Base-by-base conservation (phyloP, 2,113 vertebrate genomes). In the Garra rufa region DNA sequence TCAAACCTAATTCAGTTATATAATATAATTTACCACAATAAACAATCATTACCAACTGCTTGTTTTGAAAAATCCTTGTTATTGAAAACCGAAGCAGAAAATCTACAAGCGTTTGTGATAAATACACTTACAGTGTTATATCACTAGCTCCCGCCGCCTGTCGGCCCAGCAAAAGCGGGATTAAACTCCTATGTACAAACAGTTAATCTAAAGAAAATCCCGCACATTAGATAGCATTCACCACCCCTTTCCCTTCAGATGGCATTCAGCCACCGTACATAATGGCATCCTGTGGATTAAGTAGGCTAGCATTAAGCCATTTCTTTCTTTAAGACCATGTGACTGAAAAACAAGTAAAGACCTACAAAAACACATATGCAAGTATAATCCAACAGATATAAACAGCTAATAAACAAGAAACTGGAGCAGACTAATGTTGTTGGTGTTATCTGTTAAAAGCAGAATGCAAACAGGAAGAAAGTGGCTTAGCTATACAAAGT, bases 201-300 rank as follows among this genome's bases (percentile, higher is more conserved):
- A 13, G 38, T 83, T 92, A 92, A 93, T 93, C 92, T 87, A 71
- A 30, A 76, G 85, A 89, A 74, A 93, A 92, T 93, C 91, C 89
- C 50, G 69, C 88, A 85, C 89, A 90, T 90, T 92, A 90, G 90
- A 92, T 88, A 89, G 83, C 67, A 83, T 80, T 82, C 74, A 26
- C 59, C 74, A 65, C 70, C 76, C 83, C 41, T 74, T 46, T 50
- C 70, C 70, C 69, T 75, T 86, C 43, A 84, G 85, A 88, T 80
- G 91, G 85, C 71, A 77, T 61, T 69, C 85, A 87, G 86, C 88
- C 88, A 65, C 86, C 73, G 87, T 17, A 84, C 59, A 85, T 89
- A 91, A 91, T 91, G 89, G 85, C 81, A 86, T 80, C 86, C 86
- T 59, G 48, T 80, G 89, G 93, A 93, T 93, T 93, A 93, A 90